These are phyloP conservation scores for Idaea aversata DNA, from an alignment of 2,888 invertebrate genomes.

Conservation along the genomic window DNA sequence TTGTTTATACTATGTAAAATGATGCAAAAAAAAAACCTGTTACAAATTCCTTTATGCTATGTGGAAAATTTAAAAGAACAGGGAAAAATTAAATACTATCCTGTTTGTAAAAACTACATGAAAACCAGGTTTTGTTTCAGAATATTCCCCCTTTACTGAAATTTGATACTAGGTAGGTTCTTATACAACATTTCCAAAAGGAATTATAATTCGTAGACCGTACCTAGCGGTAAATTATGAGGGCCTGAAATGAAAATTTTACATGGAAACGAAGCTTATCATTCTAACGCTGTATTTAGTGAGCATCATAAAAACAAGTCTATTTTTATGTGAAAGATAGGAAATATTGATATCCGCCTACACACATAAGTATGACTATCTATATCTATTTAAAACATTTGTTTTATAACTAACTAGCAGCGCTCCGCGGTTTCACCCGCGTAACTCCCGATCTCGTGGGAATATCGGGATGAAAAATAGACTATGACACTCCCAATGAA, in stretches of 20 bases:
- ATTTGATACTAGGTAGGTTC: not conserved
- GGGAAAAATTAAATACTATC: not conserved
- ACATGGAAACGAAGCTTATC: not conserved
- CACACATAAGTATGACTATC: not conserved
- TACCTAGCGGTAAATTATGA: not conserved
- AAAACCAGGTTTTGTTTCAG: not conserved
- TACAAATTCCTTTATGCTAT: too few relatives aligned
- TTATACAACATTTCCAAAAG: not conserved
- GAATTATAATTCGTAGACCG: not conserved
- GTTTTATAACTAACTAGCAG: too few relatives aligned
- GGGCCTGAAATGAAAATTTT: not conserved
- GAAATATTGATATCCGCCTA: not conserved
- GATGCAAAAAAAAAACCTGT: too few relatives aligned
- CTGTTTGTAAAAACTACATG: not conserved
- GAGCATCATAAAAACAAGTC: not conserved
- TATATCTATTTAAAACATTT: too few relatives aligned
- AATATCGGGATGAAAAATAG: too few relatives aligned
- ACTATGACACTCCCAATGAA: too few relatives aligned
- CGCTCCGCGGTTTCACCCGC: too few relatives aligned
- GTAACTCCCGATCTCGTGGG: too few relatives aligned
- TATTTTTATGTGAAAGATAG: conserved; percentile 1
- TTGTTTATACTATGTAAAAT: too few relatives aligned
- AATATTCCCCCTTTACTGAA: not conserved
- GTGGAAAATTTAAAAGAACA: not conserved
- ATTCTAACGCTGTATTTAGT: not conserved